Base-by-base conservation (phyloP, 2,888 invertebrate species). In the Octonoba sinensis region DNA sequence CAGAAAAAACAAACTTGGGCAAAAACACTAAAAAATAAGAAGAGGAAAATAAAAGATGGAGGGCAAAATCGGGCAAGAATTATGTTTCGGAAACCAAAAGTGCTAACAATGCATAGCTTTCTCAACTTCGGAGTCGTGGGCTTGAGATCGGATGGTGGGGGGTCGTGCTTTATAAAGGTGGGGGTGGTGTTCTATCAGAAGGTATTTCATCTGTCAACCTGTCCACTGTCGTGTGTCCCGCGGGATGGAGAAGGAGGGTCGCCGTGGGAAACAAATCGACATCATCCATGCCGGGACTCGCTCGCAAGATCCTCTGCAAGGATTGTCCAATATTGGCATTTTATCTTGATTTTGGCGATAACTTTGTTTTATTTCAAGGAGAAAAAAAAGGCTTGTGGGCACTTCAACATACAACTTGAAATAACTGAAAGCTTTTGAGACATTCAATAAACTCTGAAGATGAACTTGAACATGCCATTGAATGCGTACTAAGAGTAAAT, bases 121-220 rank as follows among this genome's bases (percentile, higher is more conserved):
- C 70, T 64, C 60, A 22, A 36, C 44, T 76, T 36, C 8, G 36
- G 3, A 22, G 47, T 65, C 24, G 44, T 49, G 18, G 12, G 18
- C 49, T 22, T 20, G 24, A 22, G 47, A 24, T 65, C 22, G 36
- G 47, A 27, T 49, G 47, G 65, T 49, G 46, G 60, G 49, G 27
- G 62, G 20, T 27, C 51, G 22, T 56, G 24, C 18, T 36, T 36
- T 47, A 60, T 49, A 66, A 47, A 20, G 51, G 18, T 20, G 82
- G 46, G 47, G 64, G 76, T 59, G 70, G 82, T 70, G 75, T 74
- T 64, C 75, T 71, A 74, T 82, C 70, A 71, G 82, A 72, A 71
- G 76, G 82, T 76, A 76, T 76, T 76, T 67, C 82, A 76, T 82
- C 82, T 76, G 76, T 82, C 82, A 82, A 82, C 76, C 82, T 82